phyloP scores from a whole-genome alignment of 2,113 vertebrate species.

The Fulica atra region DNA sequence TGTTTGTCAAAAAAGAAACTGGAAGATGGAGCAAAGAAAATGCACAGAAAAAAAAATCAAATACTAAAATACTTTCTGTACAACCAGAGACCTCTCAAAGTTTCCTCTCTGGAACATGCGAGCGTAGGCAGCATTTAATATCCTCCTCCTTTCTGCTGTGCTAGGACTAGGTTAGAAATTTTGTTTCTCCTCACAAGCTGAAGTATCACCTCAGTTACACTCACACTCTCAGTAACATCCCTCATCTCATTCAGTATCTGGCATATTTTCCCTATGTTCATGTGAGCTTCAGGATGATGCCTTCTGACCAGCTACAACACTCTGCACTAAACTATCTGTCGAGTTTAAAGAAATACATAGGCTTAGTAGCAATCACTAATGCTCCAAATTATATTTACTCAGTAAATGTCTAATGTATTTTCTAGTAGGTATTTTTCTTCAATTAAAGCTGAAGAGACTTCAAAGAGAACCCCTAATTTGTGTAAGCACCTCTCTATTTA shows the following conservation, averaged over 20 bases:
- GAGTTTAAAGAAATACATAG: not conserved
- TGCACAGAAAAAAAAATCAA: not conserved
- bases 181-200: not conserved
- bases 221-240: not conserved
- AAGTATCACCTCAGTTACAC: not conserved
- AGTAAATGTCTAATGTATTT: not conserved
- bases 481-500: not conserved
- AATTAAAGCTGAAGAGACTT: conserved; percentile 3
- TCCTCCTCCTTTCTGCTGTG: not conserved
- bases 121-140: not conserved
- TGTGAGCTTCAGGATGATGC: not conserved
- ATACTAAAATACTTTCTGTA: not conserved
- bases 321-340: not conserved
- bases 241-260: not conserved
- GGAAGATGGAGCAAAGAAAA: not conserved
- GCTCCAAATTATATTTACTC: not conserved
- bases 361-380: not conserved
- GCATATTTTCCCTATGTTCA: not conserved
- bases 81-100: not conserved
- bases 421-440: not conserved
- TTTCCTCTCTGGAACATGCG: not conserved
- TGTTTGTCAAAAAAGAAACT: not conserved
- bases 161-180: not conserved
- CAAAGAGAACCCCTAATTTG: not conserved
- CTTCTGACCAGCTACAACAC: not conserved